Conservation (phyloP, 2,113 vertebrate genomes). For the Myrmophylax atrothorax region DNA sequence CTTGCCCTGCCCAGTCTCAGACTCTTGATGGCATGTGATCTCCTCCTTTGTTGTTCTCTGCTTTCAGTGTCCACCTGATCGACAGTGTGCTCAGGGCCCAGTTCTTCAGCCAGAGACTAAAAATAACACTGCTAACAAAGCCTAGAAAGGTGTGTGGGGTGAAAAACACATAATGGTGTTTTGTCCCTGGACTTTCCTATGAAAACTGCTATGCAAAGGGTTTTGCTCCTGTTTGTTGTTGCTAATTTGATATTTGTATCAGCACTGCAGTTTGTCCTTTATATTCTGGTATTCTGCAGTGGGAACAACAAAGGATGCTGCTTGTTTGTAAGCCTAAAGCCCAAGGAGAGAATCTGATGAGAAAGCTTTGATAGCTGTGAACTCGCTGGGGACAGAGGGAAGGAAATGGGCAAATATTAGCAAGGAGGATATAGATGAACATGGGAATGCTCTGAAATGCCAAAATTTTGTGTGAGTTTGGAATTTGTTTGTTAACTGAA, state of each 20-base stretch:
- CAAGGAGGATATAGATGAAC: neutral
- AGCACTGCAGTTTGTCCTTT: neutral
- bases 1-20: neutral
- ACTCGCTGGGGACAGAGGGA: neutral
- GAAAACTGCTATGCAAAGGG: neutral
- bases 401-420: neutral
- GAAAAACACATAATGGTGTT: neutral
- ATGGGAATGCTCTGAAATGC: neutral
- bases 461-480: neutral
- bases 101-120: neutral
- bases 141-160: neutral
- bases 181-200: neutral
- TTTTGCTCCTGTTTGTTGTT: neutral
- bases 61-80: rapidly evolving
- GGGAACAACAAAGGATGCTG: neutral
- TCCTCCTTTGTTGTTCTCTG: neutral
- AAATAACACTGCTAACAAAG: neutral
- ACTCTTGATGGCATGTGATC: rapidly evolving
- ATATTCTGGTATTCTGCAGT: neutral
- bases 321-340: neutral
- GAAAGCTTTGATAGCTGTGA: neutral
- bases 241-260: neutral
- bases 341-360: neutral
- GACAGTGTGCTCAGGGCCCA: rapidly evolving
- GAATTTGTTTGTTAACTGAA: conserved; percentile 1